Base-by-base conservation (phyloP, 2,113 vertebrate genomes). In the Antennarius striatus region DNA sequence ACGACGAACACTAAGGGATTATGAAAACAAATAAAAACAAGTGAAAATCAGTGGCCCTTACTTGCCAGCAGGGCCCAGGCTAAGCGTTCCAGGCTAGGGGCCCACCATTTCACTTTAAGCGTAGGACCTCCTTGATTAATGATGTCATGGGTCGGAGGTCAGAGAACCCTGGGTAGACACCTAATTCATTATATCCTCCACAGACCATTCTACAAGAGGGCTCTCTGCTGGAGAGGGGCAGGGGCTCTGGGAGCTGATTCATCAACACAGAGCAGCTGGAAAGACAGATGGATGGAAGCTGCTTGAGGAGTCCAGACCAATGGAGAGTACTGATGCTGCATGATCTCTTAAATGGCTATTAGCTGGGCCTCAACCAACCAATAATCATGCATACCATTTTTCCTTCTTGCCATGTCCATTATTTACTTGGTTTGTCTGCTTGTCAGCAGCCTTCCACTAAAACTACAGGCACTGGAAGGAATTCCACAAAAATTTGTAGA, bases 121-220 rank as follows among this genome's bases (percentile, higher is more conserved):
- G 91, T 91, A 91, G 86, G 92, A 94, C 90, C 86, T 86, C 86
- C 80, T 88, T 98, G 96, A 98, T 98, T 93, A 94, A 98, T 95
- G 95, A 96, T 95, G 93, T 93, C 88, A 89, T 54, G 83, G 95
- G 95, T 89, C 94, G 88, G 90, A 95, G 96, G 94, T 93, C 94
- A 80, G 63, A 68, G 88, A 93, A 94, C 94, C 94, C 94, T 92
- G 93, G 94, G 94, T 93, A 93, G 95, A 95, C 93, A 93, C 94
- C 94, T 95, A 95, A 96, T 98, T 96, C 94, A 97, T 97, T 96
- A 96, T 94, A 95, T 93, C 93, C 95, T 95, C 91, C 92, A 89
- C 86, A 93, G 93, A 74, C 84, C 88, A 93, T 92, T 93, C 91
- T 92, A 90, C 89, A 93, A 75, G 84, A 93, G 91, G 88, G 93